Conservation (phyloP, 1,140 invertebrate species). For the Hycleus cichorii region DNA sequence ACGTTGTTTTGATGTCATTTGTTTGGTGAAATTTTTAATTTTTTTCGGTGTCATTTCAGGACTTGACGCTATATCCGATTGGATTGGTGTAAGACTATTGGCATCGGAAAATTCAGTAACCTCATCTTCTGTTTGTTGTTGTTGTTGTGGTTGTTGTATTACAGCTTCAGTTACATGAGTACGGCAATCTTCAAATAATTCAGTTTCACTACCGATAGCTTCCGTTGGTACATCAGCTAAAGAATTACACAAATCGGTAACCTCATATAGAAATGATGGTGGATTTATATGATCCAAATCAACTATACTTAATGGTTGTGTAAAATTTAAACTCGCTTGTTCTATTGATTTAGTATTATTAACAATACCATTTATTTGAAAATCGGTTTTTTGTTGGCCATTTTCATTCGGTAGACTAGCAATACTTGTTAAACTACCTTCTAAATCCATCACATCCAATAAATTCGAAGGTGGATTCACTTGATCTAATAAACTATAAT, state of each 20-base stretch:
- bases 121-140: slow-evolving; percentile 22
- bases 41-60: slow-evolving; percentile 65
- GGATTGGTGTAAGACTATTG: slow-evolving; percentile 45
- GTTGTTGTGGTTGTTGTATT: slow-evolving; percentile 26
- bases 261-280: slow-evolving; percentile 54
- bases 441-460: slow-evolving; percentile 70
- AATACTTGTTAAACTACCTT: slow-evolving; percentile 74
- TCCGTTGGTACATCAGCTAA: slow-evolving; percentile 51
- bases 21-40: slow-evolving; percentile 40
- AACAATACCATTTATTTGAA: slow-evolving; percentile 25
- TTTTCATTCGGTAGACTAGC: slow-evolving; percentile 74
- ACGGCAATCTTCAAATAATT: slow-evolving; percentile 46
- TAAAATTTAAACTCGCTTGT: slow-evolving; percentile 17
- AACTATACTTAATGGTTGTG: slow-evolving; percentile 15
- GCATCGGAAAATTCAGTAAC: slow-evolving; percentile 36
- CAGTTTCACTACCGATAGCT: slow-evolving; percentile 51
- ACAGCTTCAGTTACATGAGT: slow-evolving; percentile 40
- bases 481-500: slow-evolving; percentile 57
- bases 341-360: slow-evolving; percentile 37
- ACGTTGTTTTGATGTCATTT: slow-evolving; percentile 67
- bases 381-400: slow-evolving; percentile 45
- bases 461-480: slow-evolving; percentile 75
- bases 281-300: slow-evolving; percentile 60
- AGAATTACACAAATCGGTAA: slow-evolving; percentile 55
- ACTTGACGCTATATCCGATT: slow-evolving; percentile 49